A percentile compares a stretch with the other conserved stretches of the same genome.
phyloP scores from a whole-genome alignment of 1,140 invertebrate genomes.

The Pseudobourletiella spinata region DNA sequence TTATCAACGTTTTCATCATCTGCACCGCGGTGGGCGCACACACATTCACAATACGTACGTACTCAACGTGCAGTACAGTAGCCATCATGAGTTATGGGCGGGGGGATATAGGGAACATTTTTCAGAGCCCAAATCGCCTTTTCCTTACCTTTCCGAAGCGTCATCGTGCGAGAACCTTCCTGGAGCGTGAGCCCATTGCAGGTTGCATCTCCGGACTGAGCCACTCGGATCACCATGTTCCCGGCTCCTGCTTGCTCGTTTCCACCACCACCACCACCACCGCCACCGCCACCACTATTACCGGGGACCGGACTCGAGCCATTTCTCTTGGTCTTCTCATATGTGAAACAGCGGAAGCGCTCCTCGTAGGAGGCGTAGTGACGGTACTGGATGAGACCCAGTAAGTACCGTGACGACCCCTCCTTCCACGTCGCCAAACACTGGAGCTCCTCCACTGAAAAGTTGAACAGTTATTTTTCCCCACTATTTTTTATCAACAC shows the following conservation, averaged over 20 bases:
- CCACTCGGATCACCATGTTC: constrained; percentile 50
- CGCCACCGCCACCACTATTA: neutral
- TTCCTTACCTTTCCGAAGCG: constrained; percentile 50
- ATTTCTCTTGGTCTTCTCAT: constrained; percentile 34
- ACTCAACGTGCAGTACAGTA: too few species aligned
- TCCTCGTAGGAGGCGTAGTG: constrained; percentile 42
- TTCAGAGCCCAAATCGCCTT: too few species aligned
- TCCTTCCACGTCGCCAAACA: constrained; percentile 46
- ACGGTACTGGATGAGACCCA: constrained; percentile 42
- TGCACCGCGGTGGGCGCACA: too few species aligned
- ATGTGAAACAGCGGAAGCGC: constrained; percentile 44
- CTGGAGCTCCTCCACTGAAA: constrained; percentile 43
- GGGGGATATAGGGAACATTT: too few species aligned
- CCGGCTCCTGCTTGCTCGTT: constrained; percentile 4
- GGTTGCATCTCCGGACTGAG: constrained; percentile 70
- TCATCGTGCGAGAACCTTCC: constrained; percentile 57
- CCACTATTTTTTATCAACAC: too few species aligned
- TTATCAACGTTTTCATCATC: neutral
- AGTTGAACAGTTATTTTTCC: too few species aligned
- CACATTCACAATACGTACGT: too few species aligned
- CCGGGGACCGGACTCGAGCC: too few species aligned
- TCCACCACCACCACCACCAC: neutral
- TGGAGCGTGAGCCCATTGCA: constrained; percentile 62
- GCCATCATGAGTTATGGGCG: too few species aligned
- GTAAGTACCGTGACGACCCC: constrained; percentile 43